Evolutionary conservation across 2,113 vertebrate species (phyloP).

Genomic region (human): DNA sequence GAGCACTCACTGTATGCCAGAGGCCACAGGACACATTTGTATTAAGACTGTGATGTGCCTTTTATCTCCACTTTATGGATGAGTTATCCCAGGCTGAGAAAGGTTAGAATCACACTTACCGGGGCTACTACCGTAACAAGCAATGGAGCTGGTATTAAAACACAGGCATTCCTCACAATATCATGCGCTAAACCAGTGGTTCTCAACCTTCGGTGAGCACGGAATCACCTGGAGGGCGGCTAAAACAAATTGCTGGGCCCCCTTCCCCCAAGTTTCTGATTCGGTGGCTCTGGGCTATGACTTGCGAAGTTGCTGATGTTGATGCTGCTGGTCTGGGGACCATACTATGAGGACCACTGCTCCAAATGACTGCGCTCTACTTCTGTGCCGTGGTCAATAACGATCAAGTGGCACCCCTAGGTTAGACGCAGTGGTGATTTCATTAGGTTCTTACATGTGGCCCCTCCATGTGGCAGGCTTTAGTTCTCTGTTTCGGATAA

Average conservation of each 20-base stretch:
- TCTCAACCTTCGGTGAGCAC: background rate
- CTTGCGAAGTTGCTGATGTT: background rate
- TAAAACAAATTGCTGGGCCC: background rate
- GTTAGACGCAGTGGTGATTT: background rate
- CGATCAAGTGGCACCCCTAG: background rate
- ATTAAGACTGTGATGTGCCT: background rate
- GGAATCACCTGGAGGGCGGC: rapidly evolving
- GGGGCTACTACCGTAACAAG: background rate
- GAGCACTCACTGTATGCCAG: background rate
- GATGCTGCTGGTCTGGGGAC: background rate
- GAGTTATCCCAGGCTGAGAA: background rate
- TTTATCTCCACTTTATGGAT: background rate
- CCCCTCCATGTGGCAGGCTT: background rate
- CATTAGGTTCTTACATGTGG: background rate
- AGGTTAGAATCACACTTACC: background rate
- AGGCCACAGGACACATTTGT: background rate
- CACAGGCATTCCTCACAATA: background rate
- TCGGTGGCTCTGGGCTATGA: background rate
- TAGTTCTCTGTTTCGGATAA: background rate
- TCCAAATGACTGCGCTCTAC: too few species aligned
- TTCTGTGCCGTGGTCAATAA: background rate
- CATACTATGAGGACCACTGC: background rate
- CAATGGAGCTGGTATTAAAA: background rate
- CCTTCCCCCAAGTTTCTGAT: background rate
- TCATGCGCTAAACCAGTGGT: background rate